These are phyloP conservation scores for Beris morrisii DNA, from an alignment of 2,888 invertebrate genomes.

Conservation along the genomic window DNA sequence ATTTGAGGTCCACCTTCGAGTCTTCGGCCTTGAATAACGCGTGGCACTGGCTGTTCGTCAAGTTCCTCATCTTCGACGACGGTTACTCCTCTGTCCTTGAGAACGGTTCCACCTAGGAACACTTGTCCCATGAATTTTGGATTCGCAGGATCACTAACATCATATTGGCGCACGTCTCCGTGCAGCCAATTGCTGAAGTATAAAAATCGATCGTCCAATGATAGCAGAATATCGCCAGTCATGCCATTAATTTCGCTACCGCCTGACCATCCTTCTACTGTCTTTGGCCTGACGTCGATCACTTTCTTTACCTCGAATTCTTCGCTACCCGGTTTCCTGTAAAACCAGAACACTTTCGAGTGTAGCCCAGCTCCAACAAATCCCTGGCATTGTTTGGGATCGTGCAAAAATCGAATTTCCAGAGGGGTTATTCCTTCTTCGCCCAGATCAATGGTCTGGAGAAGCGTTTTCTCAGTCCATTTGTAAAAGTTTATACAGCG, in stretches of 20 bases:
- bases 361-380: conserved; percentile 88
- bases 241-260: conserved; percentile 67
- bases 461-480: conserved; percentile 78
- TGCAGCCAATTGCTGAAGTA: conserved; percentile 93
- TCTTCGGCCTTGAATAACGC: conserved; percentile 73
- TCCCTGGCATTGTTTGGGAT: conserved; percentile 82
- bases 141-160: conserved; percentile 77
- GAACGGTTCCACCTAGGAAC: conserved; percentile 81
- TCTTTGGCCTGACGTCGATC: conserved; percentile 80
- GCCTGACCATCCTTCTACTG: conserved; percentile 71
- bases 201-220: conserved; percentile 89
- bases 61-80: conserved; percentile 76
- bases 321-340: conserved; percentile 52
- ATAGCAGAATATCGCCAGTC: conserved; percentile 90
- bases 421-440: conserved; percentile 84
- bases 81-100: conserved; percentile 70
- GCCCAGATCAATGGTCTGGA: conserved; percentile 86
- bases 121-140: conserved; percentile 81
- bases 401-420: conserved; percentile 90
- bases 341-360: conserved; percentile 77
- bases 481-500: conserved; percentile 83
- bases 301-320: conserved; percentile 83
- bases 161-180: conserved; percentile 94
- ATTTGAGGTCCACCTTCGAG: conserved; percentile 91
- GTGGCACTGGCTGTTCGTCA: conserved; percentile 66